phyloP scores from a whole-genome alignment of 1,140 invertebrate species.

The Pogonus chalceus region DNA sequence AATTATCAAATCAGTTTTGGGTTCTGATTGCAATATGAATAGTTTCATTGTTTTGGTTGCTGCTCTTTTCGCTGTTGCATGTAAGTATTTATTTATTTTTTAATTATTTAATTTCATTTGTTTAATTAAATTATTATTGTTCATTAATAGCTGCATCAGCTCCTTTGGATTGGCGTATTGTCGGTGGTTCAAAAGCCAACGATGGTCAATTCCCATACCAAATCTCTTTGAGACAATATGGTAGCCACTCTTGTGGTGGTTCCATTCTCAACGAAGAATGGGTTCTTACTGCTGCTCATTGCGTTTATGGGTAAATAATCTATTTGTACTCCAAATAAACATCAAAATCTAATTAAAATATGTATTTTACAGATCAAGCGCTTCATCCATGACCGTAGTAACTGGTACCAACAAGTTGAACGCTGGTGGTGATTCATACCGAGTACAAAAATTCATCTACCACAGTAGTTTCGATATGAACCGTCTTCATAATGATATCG shows the following conservation, averaged over 20 bases:
- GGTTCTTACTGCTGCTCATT: conserved; percentile 40
- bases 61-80: background rate
- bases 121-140: background rate
- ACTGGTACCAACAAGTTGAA: conserved; percentile 25
- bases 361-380: conserved; percentile 20
- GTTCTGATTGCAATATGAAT: conserved; percentile 16
- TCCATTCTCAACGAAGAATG: conserved; percentile 40
- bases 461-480: conserved; percentile 31
- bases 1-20: no score
- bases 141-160: background rate
- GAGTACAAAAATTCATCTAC: conserved; percentile 25
- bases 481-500: conserved; percentile 32
- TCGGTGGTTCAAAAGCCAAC: conserved; percentile 35
- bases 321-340: background rate
- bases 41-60: background rate
- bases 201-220: conserved; percentile 36
- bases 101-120: background rate
- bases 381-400: conserved; percentile 24
- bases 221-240: conserved; percentile 31
- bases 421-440: background rate
- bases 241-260: conserved; percentile 46
- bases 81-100: background rate
- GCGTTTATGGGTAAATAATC: conserved; percentile 20
- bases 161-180: conserved; percentile 25
- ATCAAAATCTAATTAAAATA: background rate